A percentile compares a stretch with the other conserved stretches of the same genome.
phyloP scores from a whole-genome alignment of 2,797 vertebrate species.

The Enteromius radiatus region DNA sequence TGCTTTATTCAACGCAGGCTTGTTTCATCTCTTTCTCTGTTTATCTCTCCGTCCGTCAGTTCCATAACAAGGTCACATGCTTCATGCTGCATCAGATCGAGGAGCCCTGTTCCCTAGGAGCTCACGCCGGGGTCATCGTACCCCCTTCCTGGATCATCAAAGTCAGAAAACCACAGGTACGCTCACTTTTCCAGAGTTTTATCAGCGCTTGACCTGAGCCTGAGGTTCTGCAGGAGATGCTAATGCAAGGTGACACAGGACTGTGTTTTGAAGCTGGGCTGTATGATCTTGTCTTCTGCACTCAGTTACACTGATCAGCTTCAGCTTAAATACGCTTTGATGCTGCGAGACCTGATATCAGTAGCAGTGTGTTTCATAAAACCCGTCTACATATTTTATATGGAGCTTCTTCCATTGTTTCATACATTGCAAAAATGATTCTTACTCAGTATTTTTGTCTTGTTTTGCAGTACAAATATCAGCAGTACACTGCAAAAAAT shows the following conservation, averaged over 20 bases:
- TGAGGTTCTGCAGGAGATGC: slow-evolving; percentile 41
- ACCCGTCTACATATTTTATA: slow-evolving; percentile 40
- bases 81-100: slow-evolving; percentile 99
- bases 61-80: slow-evolving; percentile 99
- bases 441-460: not conserved
- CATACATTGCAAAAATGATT: slow-evolving; percentile 1
- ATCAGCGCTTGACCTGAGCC: slow-evolving; percentile 45
- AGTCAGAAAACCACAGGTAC: slow-evolving; percentile 98
- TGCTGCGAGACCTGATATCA: slow-evolving; percentile 49
- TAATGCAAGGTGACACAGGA: slow-evolving; percentile 24
- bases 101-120: slow-evolving; percentile 96
- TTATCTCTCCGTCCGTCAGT: slow-evolving; percentile 73
- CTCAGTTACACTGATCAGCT: not conserved
- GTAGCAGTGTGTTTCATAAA: slow-evolving; percentile 32
- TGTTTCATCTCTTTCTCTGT: slow-evolving; percentile 1
- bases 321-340: slow-evolving; percentile 46
- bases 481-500: too few species aligned
- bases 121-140: slow-evolving; percentile 95
- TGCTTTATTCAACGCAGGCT: not conserved
- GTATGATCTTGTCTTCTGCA: slow-evolving; percentile 29
- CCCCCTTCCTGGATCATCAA: slow-evolving; percentile 99
- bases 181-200: slow-evolving; percentile 1
- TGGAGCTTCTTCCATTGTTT: slow-evolving; percentile 39
- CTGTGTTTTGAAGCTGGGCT: slow-evolving; percentile 40
- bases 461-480: not conserved